Percentiles rank a stretch among this genome's conserved stretches.
Evolutionary conservation across 2,888 invertebrate genomes (phyloP).

Genomic region (Cybosia mesomella): DNA sequence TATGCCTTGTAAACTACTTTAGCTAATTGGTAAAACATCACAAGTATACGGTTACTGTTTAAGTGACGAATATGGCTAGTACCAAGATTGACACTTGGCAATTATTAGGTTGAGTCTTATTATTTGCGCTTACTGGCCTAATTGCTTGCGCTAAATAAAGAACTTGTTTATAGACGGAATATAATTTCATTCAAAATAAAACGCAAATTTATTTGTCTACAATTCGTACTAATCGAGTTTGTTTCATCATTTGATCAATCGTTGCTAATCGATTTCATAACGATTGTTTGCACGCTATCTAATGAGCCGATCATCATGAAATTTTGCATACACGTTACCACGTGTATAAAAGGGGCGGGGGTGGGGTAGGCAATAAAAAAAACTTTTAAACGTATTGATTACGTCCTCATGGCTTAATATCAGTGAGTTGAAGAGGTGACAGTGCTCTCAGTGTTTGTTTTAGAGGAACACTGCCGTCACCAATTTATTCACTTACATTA

Average conservation of each 20-base stretch:
- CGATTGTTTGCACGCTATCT: too few relatives aligned
- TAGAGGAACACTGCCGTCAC: too few relatives aligned
- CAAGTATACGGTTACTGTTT: conserved; percentile 7
- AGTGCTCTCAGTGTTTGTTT: too few relatives aligned
- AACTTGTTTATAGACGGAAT: background rate
- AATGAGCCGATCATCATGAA: background rate
- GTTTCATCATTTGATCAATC: too few relatives aligned
- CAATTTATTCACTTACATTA: too few relatives aligned
- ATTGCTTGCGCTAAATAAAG: background rate
- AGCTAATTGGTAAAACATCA: conserved; percentile 4
- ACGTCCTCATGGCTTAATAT: too few relatives aligned
- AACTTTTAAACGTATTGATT: too few relatives aligned
- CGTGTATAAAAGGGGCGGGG: background rate
- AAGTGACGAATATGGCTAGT: background rate
- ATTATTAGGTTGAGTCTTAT: background rate
- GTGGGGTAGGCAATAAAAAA: too few relatives aligned
- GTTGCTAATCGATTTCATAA: too few relatives aligned
- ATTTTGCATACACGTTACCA: background rate
- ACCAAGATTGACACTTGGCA: background rate
- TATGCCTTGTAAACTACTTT: conserved; percentile 12
- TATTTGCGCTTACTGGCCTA: background rate
- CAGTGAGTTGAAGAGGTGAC: too few relatives aligned
- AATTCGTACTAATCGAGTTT: background rate
- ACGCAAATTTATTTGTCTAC: background rate
- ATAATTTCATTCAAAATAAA: background rate